phyloP scores from a whole-genome alignment of 2,113 vertebrate species.

The Phyllostomus discolor region DNA sequence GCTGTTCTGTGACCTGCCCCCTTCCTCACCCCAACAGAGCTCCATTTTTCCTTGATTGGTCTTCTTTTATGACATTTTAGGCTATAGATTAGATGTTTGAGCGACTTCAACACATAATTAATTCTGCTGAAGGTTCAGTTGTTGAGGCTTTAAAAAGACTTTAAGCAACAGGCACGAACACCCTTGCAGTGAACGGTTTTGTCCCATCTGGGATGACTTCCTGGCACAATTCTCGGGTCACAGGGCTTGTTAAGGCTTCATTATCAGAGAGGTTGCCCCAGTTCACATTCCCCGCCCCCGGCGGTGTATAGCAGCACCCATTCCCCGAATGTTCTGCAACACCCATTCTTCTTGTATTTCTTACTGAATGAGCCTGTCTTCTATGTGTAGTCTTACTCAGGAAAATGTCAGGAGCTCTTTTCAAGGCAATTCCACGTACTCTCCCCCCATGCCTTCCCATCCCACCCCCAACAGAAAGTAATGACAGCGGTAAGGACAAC shows the following conservation, averaged over 20 bases:
- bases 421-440: not conserved
- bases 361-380: not conserved
- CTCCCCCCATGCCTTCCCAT: not conserved
- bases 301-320: not conserved
- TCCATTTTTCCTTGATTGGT: not conserved
- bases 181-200: not conserved
- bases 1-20: not conserved
- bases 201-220: not conserved
- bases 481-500: not conserved
- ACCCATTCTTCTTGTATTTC: not conserved
- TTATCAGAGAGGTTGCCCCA: not conserved
- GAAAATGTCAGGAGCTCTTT: conserved; percentile 23
- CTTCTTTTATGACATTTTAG: conserved; percentile 6
- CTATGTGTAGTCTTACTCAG: not conserved
- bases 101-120: not conserved
- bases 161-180: not conserved
- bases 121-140: conserved; percentile 1
- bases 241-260: not conserved
- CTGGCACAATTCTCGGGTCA: not conserved
- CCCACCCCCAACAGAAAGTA: not conserved
- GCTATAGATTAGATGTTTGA: not conserved
- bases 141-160: not conserved
- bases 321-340: not conserved
- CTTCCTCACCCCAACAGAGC: not conserved
- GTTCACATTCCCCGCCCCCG: not conserved